Conservation (phyloP, 2,888 invertebrate species). For the Euzophera pinguis region DNA sequence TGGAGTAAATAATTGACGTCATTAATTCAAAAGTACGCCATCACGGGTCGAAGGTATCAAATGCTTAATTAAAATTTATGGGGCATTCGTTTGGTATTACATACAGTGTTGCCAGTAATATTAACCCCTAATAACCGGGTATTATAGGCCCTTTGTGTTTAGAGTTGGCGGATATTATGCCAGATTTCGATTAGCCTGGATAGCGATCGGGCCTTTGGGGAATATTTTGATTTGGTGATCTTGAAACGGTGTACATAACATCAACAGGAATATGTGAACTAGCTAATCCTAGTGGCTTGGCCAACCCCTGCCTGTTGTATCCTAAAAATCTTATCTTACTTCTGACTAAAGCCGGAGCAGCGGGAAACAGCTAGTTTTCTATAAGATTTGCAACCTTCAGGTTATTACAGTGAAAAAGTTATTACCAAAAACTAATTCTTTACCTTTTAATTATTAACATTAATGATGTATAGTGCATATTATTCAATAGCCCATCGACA, state of each 20-base stretch:
- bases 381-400: too few relatives aligned
- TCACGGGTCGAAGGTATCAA: constrained; percentile 45
- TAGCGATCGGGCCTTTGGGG: constrained; percentile 9
- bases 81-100: constrained; percentile 47
- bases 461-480: too few relatives aligned
- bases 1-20: constrained; percentile 34
- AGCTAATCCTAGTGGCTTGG: too few relatives aligned
- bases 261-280: too few relatives aligned
- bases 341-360: too few relatives aligned
- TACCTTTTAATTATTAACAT: too few relatives aligned
- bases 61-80: constrained; percentile 67
- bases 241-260: neutral
- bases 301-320: too few relatives aligned
- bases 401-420: too few relatives aligned
- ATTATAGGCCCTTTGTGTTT: constrained; percentile 48
- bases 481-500: too few relatives aligned
- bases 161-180: constrained; percentile 26
- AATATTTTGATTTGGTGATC: constrained; percentile 8
- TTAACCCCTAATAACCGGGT: constrained; percentile 48
- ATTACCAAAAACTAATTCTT: too few relatives aligned
- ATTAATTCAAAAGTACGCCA: constrained; percentile 38
- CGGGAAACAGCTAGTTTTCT: too few relatives aligned
- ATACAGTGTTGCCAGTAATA: constrained; percentile 46
- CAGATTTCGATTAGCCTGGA: constrained; percentile 16
- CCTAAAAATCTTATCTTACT: too few relatives aligned